Evolutionary conservation across 2,888 invertebrate genomes (phyloP), one percentile per base, ranked within the genome.

Genomic region (Fragum sueziense): DNA sequence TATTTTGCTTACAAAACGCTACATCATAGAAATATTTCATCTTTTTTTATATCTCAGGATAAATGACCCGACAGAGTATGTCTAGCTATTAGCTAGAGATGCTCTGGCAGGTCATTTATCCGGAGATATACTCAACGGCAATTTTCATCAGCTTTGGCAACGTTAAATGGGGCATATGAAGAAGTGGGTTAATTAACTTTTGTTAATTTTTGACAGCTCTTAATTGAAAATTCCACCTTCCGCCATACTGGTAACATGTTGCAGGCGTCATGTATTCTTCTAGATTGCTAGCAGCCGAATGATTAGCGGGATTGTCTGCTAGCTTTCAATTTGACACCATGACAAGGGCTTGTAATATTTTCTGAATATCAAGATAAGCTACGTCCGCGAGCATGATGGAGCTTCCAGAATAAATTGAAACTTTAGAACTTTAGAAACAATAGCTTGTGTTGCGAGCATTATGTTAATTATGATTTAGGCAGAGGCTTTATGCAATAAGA

Each of bases 161-260:
- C n/a, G n/a, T n/a, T n/a, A 47, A 47, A 47, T 47, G 4, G 17
- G 47, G 17, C n/a, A 14, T 47, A 47, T 47, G 47, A 47, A 47
- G 47, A 47, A 47, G n/a, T 47, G 47, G 47, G 47, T 47, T 47
- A 47, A 61, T 61, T 29, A 61, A 61, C 31, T 22, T 65, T 65
- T 65, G 37, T 65, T 27, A 65, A 65, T 65, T 70, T 70, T 52
- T 70, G 70, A 70, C 70, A 70, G 70, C 25, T 70, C 57, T 70
- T 70, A 70, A 70, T 70, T 70, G 22, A 25, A 14, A 34, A 54
- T 52, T 70, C 34, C 25, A 33, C 54, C 54, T 70, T n/a, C 34
- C 22, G n/a, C 54, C 52, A 20, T 37, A 17, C 41, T 34, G 27
- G 17, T 20, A 25, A 65, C 65, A 65, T 41, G 65, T 27, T 65